Evolutionary conservation across 2,797 vertebrate genomes (phyloP), one percentile per base, ranked within the genome.

Genomic region (Macropus fuliginosus): DNA sequence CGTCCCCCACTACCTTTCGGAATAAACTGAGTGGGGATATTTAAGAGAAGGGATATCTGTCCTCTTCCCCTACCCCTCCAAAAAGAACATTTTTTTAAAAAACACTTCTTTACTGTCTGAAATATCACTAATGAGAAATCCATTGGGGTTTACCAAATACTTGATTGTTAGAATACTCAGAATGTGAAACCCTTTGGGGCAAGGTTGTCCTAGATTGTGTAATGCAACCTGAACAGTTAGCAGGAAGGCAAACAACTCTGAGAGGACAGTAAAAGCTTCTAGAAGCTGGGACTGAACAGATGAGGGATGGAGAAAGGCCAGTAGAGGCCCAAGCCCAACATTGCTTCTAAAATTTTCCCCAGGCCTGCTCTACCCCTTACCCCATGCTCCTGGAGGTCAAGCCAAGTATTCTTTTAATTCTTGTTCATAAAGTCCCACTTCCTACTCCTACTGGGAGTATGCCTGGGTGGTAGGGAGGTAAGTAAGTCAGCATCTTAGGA

Each of bases 401-500:
- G n/a, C 81, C 31, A 34, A 93, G 66, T 87, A 97, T 96, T 96
- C 96, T 90, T 87, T 95, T 96, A 55, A n/a, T 10, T 89, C 59
- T 91, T 1, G 29, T 92, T 96, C 97, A 54, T 56, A 5, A 24
- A 56, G 52, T 54, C 55, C 89, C 55, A 54, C 18, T 54, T 27
- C 16, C 18, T 28, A 24, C 56, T 56, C 46, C n/a, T 46, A 5
- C 31, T n/a, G 62, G 34, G 14, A n/a, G 34, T n/a, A 40, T 40
- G 18, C 21, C 31, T 87, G 40, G 21, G 18, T 3, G 6, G n/a
- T 27, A 46, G 40, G 74, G 8, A 87, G 8, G 74, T 1, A 11
- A 27, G 40, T 87, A 46, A 87, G 40, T 46, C 40, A 27, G 40
- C 74, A 24, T 31, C 21, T 87, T 2, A 1, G 40, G 52, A 52